These are phyloP conservation scores for Syngnathus acus DNA, from an alignment of 2,797 vertebrate species.

Conservation along the genomic window DNA sequence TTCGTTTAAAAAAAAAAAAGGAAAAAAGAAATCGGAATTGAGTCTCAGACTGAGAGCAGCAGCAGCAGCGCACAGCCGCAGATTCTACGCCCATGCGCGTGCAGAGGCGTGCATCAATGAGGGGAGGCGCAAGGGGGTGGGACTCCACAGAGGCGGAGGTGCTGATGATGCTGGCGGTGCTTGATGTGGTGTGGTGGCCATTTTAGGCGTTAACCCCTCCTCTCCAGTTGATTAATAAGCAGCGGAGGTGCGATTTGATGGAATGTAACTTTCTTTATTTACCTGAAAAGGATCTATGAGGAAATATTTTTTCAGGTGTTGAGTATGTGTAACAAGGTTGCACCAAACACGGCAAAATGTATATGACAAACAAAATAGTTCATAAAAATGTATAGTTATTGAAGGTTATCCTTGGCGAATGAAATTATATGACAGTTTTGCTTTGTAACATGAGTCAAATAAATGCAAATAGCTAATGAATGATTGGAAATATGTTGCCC, in stretches of 20 bases:
- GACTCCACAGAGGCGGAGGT: constrained; percentile 42
- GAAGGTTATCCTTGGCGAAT: no score
- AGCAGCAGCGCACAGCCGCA: constrained; percentile 74
- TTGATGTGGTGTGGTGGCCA: constrained; percentile 48
- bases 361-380: no score
- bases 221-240: constrained; percentile 13
- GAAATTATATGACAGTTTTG: no score
- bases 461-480: no score
- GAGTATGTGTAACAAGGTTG: no score
- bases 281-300: no score
- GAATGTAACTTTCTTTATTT: no score
- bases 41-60: constrained; percentile 38
- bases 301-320: no score
- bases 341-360: no score
- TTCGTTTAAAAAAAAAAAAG: constrained; percentile 61
- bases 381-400: no score
- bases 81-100: constrained; percentile 66
- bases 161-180: constrained; percentile 15
- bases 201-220: constrained; percentile 46
- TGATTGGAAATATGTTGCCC: no score
- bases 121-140: constrained; percentile 53
- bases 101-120: constrained; percentile 16
- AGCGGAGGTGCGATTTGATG: background rate
- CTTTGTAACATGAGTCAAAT: no score
- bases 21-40: background rate